A percentile compares a stretch with the other conserved stretches of the same genome.
Conservation (phyloP, 2,113 vertebrate genomes). For the Gambusia holbrooki region DNA sequence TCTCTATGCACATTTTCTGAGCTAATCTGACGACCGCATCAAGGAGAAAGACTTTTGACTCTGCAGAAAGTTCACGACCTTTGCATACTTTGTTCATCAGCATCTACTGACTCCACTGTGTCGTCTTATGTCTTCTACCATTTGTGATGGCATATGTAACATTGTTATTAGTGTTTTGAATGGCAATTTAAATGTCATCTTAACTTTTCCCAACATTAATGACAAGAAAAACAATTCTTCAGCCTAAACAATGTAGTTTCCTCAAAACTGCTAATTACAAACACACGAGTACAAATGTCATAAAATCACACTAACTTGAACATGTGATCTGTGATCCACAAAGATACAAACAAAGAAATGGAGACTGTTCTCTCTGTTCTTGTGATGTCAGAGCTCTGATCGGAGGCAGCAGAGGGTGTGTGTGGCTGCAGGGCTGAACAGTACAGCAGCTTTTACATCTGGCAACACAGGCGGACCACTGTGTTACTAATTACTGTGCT, state of each 20-base stretch:
- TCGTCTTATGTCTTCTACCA: neutral
- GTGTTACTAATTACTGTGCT: constrained; percentile 68
- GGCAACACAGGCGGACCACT: constrained; percentile 66
- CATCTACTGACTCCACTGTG: neutral
- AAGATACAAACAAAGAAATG: constrained; percentile 2
- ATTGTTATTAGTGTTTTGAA: neutral
- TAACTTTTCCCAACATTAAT: neutral
- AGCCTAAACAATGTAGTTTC: neutral
- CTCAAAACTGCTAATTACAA: neutral
- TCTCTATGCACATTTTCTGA: neutral
- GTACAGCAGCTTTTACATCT: constrained; percentile 51
- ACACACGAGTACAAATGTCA: neutral
- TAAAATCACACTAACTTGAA: neutral
- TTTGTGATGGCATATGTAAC: neutral
- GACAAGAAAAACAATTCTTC: neutral
- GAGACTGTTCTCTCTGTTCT: neutral
- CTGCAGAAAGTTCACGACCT: neutral
- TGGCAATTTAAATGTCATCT: neutral
- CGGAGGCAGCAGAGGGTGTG: constrained; percentile 21
- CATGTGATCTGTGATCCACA: neutral
- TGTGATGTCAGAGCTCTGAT: constrained; percentile 32
- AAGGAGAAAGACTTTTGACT: neutral
- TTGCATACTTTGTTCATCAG: no score
- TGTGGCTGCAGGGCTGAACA: constrained; percentile 46
- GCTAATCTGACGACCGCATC: neutral